Evolutionary conservation across 2,113 vertebrate genomes (phyloP).

Genomic region (Helogale parvula): DNA sequence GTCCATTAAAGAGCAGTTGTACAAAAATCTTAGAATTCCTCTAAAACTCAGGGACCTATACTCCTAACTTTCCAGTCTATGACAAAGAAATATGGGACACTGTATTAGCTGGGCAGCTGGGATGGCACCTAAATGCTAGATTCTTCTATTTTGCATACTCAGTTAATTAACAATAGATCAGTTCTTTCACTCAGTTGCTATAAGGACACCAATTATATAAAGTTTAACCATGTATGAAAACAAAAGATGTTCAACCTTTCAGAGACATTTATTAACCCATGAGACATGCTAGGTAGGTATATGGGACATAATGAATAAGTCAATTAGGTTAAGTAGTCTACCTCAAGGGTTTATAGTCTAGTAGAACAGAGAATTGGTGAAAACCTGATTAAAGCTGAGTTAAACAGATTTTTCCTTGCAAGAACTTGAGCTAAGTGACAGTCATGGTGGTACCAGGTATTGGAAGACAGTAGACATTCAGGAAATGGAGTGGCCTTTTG

Average conservation of each 20-base stretch:
- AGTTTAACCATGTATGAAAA: slow-evolving; percentile 30
- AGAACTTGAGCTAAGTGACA: neutral
- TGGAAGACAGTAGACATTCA: neutral
- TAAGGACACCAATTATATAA: slow-evolving; percentile 2
- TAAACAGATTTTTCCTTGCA: slow-evolving; percentile 14
- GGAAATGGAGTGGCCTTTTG: neutral
- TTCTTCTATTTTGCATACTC: neutral
- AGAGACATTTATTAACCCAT: slow-evolving; percentile 24
- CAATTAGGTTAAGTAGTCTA: neutral
- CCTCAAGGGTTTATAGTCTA: neutral
- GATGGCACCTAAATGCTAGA: slow-evolving; percentile 5
- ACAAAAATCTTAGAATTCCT: neutral
- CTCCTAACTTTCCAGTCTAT: neutral
- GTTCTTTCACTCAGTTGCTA: neutral
- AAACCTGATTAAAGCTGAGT: neutral
- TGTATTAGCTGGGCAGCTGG: neutral
- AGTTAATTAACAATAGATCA: slow-evolving; percentile 18
- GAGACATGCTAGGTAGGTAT: neutral
- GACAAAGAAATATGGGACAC: neutral
- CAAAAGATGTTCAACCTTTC: neutral
- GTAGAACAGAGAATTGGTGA: neutral
- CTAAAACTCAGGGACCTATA: neutral
- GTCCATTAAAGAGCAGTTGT: neutral
- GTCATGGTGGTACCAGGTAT: neutral
- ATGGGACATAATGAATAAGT: slow-evolving; percentile 1